These are phyloP conservation scores for Luffia ferchaultella DNA, from an alignment of 2,888 invertebrate species.

Conservation along the genomic window DNA sequence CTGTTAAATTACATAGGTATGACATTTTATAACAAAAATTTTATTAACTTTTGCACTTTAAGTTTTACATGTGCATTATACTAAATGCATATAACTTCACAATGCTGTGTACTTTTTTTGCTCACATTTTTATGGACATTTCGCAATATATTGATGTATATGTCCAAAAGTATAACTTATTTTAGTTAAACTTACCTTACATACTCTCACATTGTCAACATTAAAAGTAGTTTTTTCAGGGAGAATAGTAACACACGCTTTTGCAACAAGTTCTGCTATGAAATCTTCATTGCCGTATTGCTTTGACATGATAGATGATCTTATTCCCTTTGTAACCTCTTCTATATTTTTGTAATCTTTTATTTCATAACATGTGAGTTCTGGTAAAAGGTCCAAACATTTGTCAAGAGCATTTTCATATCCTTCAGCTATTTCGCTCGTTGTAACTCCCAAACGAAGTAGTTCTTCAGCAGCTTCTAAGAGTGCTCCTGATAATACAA, in stretches of 20 bases:
- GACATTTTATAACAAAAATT: too few relatives aligned
- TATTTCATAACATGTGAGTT: conserved; percentile 79
- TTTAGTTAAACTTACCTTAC: conserved; percentile 83
- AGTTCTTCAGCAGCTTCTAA: conserved; percentile 93
- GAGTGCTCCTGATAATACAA: conserved; percentile 92
- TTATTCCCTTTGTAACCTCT: conserved; percentile 78
- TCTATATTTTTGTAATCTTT: conserved; percentile 72
- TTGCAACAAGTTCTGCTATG: conserved; percentile 82
- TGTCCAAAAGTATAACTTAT: too few relatives aligned
- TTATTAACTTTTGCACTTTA: too few relatives aligned
- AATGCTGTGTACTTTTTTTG: too few relatives aligned
- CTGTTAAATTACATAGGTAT: too few relatives aligned
- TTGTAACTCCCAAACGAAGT: conserved; percentile 93
- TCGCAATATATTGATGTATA: too few relatives aligned
- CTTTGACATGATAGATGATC: conserved; percentile 93
- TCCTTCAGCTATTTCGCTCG: conserved; percentile 94
- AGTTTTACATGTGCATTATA: too few relatives aligned
- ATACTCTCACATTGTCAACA: conserved; percentile 96
- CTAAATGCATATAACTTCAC: too few relatives aligned
- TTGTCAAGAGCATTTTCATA: conserved; percentile 92
- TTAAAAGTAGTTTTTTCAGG: conserved; percentile 91
- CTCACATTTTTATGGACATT: too few relatives aligned
- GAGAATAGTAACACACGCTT: conserved; percentile 88
- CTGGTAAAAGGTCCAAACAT: conserved; percentile 88
- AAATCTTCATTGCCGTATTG: conserved; percentile 98